Base-by-base conservation (phyloP, 2,888 invertebrate species). In the Acanthococcus lagerstroemiae region DNA sequence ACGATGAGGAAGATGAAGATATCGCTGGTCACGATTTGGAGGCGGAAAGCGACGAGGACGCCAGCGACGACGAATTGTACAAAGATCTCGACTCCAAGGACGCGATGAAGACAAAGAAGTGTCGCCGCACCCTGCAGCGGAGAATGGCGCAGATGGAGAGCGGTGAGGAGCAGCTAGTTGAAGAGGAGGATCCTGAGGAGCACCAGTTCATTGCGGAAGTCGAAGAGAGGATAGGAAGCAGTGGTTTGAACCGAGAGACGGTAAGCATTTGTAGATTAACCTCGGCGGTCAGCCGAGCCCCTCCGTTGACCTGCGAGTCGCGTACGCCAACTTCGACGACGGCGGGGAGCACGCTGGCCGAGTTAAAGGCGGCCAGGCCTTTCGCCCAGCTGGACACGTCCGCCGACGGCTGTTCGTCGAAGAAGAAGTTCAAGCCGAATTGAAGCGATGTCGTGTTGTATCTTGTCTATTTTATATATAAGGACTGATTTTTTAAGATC, bases 141-240 rank as follows among this genome's bases (percentile, higher is more conserved):
- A 1, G 15, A 30, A 24, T 15, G 3, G 80, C 78, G 84, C 84
- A 72, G 75, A 85, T 45, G 74, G 81, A 54, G 82, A 81, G 22
- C 24, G 79, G 79, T 72, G 78, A 77, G 71, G 78, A 79, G 72
- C 76, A 78, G 75, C 75, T 77, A 75, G 77, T 37, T 3, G 37
- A 66, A 0, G 68, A 66, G 1, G 56, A 52, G 4, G 50, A 45
- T 3, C 44, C 26, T 5, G 55, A 55, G 15, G 12, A 30, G 25
- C n/a, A 30, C 1, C 55, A 45, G 15, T 21, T 37, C 19, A 7
- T 26, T 3, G 22, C 27, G 3, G 52, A 45, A 12, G 17, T 52
- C 4, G 54, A 46, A 46, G 46, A 57, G 5, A 52, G 65, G 30
- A 15, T 25, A 58, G 22, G 9, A 2, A 46, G 37, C 26, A 30